phyloP scores from a whole-genome alignment of 2,113 vertebrate genomes.

The Festucalex cinctus region DNA sequence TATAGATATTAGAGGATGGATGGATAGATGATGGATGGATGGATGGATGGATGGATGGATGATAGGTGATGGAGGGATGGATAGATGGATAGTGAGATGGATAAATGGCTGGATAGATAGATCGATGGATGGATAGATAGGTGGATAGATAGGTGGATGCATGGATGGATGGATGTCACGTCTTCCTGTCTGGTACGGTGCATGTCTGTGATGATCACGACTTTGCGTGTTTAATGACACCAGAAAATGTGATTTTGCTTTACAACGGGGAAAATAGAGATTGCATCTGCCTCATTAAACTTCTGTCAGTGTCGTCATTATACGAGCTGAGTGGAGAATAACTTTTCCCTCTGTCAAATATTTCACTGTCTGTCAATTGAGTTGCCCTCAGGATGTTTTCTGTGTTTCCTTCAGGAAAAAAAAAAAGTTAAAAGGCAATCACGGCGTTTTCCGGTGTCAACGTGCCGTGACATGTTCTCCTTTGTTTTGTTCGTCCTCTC shows the following conservation, averaged over 20 bases:
- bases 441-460: background rate
- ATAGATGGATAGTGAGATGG: too few relatives aligned
- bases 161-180: background rate
- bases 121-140: too few relatives aligned
- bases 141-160: too few relatives aligned
- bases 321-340: background rate
- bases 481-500: background rate
- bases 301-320: background rate
- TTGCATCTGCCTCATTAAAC: constrained; percentile 29
- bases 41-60: too few relatives aligned
- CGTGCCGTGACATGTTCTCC: constrained; percentile 32
- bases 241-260: constrained; percentile 3
- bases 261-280: constrained; percentile 27
- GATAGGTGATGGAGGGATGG: too few relatives aligned
- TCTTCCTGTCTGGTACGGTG: too few relatives aligned
- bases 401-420: constrained; percentile 4
- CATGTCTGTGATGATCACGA: background rate
- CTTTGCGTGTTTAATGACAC: background rate
- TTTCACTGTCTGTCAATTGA: background rate
- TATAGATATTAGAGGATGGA: too few relatives aligned
- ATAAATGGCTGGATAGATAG: too few relatives aligned
- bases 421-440: background rate
- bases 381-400: constrained; percentile 3
- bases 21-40: too few relatives aligned
- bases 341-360: too few relatives aligned